Evolutionary conservation across 1,140 invertebrate species (phyloP), one percentile per base, ranked within the genome.

Genomic region (Lutraria rhynchaena): DNA sequence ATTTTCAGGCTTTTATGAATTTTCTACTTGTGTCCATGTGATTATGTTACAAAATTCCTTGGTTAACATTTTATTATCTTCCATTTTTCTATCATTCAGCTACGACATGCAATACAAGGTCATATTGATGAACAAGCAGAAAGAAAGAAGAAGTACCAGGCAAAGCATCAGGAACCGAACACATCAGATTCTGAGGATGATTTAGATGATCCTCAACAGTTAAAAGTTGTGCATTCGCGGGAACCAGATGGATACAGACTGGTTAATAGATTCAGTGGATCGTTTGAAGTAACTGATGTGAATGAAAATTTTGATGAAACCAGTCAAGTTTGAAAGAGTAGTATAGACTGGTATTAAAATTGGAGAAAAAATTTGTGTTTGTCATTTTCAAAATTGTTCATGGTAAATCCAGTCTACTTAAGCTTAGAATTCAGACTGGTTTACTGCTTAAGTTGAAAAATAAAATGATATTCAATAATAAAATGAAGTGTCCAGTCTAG

Each of bases 91-190:
- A 44, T 57, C 37, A 81, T 87, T 22, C 63, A 90, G 89, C 63
- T 90, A 31, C 63, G 89, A 44, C 67, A 81, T 60, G 88, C 89
- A 0, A 87, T 90, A 44, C 88, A 89, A 60, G 89, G 88, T 13
- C 86, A 86, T 60, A 83, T 90, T 22, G 89, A 90, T 77, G 84
- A 81, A 13, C 82, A 88, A 57, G 87, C 80, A 29, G 78, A 73
- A 13, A 65, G 58, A 27, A 86, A 86, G 55, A 65, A 63, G 27
- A 77, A 77, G 35, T 29, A 44, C 29, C 37, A 63, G 3, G 58
- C 65, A 22, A 41, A 51, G 13, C 27, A 74, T 5, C 53, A 78
- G 29, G 44, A 19, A 35, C 33, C 17, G 22, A 37, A 77, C 31
- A 0, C 41, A n/a, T 57, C 63, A 51, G 74, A 78, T 7, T 76